phyloP scores from a whole-genome alignment of 1,140 invertebrate genomes.

The Acromyrmex charruanus region DNA sequence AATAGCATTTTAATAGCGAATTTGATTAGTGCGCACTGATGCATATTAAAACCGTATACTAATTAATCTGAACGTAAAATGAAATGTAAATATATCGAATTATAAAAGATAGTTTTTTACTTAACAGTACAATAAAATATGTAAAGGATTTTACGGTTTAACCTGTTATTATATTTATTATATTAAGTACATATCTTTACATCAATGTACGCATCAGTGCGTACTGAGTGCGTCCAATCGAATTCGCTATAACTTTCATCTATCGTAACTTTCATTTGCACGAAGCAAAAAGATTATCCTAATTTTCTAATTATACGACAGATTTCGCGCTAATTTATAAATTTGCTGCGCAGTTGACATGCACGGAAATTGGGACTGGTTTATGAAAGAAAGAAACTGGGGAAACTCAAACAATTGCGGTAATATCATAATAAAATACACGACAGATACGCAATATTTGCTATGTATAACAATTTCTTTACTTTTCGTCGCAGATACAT shows the following conservation, averaged over 20 bases:
- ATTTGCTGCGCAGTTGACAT: constrained; percentile 75
- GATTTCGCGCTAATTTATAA: constrained; percentile 26
- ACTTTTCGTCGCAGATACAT: constrained; percentile 63
- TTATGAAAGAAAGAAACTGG: constrained; percentile 59
- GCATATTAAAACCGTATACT: too few species aligned
- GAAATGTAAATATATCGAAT: too few species aligned
- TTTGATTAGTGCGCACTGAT: too few species aligned
- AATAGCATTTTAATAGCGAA: neutral
- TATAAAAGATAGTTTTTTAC: too few species aligned
- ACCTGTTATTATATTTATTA: too few species aligned
- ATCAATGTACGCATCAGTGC: too few species aligned
- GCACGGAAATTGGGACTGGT: constrained; percentile 71
- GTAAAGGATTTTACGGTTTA: too few species aligned
- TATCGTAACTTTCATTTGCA: neutral
- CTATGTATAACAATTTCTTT: constrained; percentile 14
- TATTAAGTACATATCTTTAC: too few species aligned
- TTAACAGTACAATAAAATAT: too few species aligned
- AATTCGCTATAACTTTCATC: neutral
- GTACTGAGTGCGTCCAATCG: too few species aligned
- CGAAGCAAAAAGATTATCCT: constrained; percentile 3
- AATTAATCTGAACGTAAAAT: too few species aligned
- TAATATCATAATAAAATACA: constrained; percentile 36
- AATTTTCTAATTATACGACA: constrained; percentile 24
- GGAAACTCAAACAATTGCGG: constrained; percentile 53
- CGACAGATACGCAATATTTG: neutral